Conservation (phyloP, 2,888 invertebrate species). For the Trypoxylon attenuatum region DNA sequence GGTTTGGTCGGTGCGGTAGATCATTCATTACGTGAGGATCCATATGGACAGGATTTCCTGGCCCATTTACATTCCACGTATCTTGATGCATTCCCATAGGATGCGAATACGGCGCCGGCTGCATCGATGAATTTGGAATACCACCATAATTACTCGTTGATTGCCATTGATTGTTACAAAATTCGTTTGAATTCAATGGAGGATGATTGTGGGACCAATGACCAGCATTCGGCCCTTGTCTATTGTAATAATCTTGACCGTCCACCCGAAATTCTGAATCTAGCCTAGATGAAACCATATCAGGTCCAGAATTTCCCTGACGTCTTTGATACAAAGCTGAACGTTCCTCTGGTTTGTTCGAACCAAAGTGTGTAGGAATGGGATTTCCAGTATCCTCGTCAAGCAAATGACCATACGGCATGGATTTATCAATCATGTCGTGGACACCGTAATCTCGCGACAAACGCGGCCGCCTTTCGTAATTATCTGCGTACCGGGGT, state of each 20-base stretch:
- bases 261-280: conserved; percentile 42
- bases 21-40: conserved; percentile 46
- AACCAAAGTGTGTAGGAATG: not conserved
- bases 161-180: conserved; percentile 37
- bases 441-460: conserved; percentile 22
- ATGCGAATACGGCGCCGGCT: conserved; percentile 29
- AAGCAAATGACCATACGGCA: conserved; percentile 6
- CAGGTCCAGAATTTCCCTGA: conserved; percentile 4
- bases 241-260: conserved; percentile 35
- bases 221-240: conserved; percentile 21
- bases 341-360: conserved; percentile 28
- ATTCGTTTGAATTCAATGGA: conserved; percentile 23
- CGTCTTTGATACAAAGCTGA: conserved; percentile 43
- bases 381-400: conserved; percentile 29
- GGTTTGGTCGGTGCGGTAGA: conserved; percentile 37
- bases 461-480: conserved; percentile 63
- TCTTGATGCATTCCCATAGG: conserved; percentile 48
- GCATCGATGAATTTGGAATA: conserved; percentile 26
- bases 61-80: conserved; percentile 44
- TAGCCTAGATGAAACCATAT: conserved; percentile 17
- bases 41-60: conserved; percentile 23
- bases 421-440: conserved; percentile 33
- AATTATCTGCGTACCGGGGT: conserved; percentile 64
- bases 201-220: conserved; percentile 36
- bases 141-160: conserved; percentile 17